Conservation (phyloP, 1,140 invertebrate species). For the Drosophila ercepeae region DNA sequence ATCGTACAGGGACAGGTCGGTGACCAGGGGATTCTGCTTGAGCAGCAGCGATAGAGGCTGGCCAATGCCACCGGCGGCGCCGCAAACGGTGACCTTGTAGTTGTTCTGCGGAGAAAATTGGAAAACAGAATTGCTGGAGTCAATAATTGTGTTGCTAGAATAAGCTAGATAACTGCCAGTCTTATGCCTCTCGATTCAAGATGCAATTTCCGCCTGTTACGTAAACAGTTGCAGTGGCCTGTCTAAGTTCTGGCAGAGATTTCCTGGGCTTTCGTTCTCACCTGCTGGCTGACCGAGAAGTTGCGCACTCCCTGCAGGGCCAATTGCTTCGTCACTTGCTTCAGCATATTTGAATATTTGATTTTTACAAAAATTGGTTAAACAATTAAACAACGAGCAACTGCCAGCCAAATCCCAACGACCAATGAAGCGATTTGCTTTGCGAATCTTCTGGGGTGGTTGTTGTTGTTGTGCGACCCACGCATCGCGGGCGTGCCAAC, state of each 20-base stretch:
- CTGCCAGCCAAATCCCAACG: constrained; percentile 66
- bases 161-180: background rate
- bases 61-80: constrained; percentile 98
- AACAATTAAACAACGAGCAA: constrained; percentile 52
- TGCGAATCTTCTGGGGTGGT: constrained; percentile 20
- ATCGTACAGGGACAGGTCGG: constrained; percentile 95
- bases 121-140: background rate
- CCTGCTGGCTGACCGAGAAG: constrained; percentile 78
- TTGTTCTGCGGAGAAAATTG: constrained; percentile 60
- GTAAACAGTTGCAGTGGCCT: constrained; percentile 53
- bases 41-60: constrained; percentile 98
- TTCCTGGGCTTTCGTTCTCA: constrained; percentile 34
- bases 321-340: constrained; percentile 82
- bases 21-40: constrained; percentile 94
- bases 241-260: background rate
- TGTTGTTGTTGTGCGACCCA: constrained; percentile 15
- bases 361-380: constrained; percentile 52
- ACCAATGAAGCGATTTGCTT: constrained; percentile 45
- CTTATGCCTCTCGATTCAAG: background rate
- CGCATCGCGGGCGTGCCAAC: constrained; percentile 16
- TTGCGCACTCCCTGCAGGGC: constrained; percentile 79
- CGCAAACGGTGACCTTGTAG: constrained; percentile 96
- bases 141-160: background rate
- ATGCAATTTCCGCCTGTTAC: constrained; percentile 51
- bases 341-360: constrained; percentile 70